These are phyloP conservation scores for Lepus europaeus DNA, from an alignment of 2,113 vertebrate species.

Conservation along the genomic window DNA sequence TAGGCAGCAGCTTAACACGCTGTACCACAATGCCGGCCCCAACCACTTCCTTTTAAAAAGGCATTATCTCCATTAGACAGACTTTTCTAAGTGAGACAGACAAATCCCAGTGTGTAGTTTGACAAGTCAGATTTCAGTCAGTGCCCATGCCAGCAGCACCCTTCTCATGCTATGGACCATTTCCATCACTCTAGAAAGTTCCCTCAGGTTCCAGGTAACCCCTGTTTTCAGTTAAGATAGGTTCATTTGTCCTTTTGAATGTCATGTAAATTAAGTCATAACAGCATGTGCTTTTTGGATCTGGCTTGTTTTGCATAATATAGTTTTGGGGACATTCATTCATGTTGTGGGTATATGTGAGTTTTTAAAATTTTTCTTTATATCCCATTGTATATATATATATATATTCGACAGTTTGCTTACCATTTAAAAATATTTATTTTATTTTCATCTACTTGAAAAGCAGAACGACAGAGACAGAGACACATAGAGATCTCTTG, in stretches of 20 bases:
- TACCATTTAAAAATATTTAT: background rate
- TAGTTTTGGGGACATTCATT: conserved; percentile 10
- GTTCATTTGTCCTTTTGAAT: background rate
- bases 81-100: background rate
- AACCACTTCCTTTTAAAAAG: background rate
- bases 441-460: too few species aligned
- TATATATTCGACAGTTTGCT: background rate
- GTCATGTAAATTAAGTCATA: background rate
- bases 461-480: too few species aligned
- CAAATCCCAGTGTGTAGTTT: background rate
- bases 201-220: background rate
- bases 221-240: background rate
- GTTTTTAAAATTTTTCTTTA: background rate
- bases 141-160: background rate
- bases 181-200: background rate
- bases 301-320: background rate
- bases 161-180: background rate
- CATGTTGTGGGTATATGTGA: background rate
- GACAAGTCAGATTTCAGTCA: background rate
- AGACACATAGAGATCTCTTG: too few species aligned
- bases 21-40: too few species aligned
- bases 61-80: background rate
- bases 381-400: background rate
- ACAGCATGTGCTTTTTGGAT: background rate
- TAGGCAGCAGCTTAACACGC: too few species aligned